Evolutionary conservation across 1,140 invertebrate species (phyloP).

Genomic region (Odontomachus brunneus): DNA sequence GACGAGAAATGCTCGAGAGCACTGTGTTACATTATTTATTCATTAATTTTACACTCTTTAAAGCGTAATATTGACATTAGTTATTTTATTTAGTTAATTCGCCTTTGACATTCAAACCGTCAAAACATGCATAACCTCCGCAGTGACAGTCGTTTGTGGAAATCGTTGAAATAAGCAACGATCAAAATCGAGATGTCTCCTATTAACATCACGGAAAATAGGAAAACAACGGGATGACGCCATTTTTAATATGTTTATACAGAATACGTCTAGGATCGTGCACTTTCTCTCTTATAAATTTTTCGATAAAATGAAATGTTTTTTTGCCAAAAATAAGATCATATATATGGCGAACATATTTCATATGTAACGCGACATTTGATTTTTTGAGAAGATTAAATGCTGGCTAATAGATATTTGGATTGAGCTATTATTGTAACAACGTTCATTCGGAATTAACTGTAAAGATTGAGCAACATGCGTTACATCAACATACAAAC

Average conservation of each 20-base stretch:
- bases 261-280: background rate
- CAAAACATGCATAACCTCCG: too few species aligned
- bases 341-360: background rate
- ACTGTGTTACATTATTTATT: too few species aligned
- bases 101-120: too few species aligned
- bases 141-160: too few species aligned
- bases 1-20: too few species aligned
- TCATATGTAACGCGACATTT: background rate
- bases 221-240: too few species aligned
- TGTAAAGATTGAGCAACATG: constrained; percentile 2
- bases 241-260: background rate
- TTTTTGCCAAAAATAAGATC: background rate
- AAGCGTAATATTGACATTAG: too few species aligned
- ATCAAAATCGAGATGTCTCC: too few species aligned
- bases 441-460: background rate
- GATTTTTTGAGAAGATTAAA: background rate
- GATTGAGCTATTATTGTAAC: background rate
- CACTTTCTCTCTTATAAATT: background rate
- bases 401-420: background rate
- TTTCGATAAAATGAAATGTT: background rate
- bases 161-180: too few species aligned
- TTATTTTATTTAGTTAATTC: too few species aligned
- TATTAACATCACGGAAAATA: too few species aligned
- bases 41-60: too few species aligned
- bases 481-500: constrained; percentile 20